Evolutionary conservation across 2,888 invertebrate genomes (phyloP), one percentile per base, ranked within the genome.

Genomic region (Acanthosepion pharaonis): DNA sequence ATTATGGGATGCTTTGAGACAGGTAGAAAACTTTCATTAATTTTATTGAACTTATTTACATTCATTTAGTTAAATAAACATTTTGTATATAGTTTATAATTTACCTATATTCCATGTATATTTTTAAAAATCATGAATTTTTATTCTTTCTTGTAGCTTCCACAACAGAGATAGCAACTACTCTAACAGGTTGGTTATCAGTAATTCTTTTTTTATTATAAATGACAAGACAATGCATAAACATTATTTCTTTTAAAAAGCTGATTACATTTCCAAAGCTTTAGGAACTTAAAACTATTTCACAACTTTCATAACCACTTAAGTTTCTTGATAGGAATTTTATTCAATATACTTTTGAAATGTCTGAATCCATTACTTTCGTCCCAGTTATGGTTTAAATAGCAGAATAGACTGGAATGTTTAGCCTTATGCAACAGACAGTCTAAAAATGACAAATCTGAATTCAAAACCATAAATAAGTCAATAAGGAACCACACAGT

Each of bases 1-100:
- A 93, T 93, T 51, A 23, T 15, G 8, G 93, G 93, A 93, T 93
- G 93, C 33, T 93, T 93, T 93, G 51, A 93, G 42, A 25, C 93
- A 93, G 51, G 93, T 93, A 92, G 23, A 59, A 25, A 25, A 23
- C 25, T 3, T 20, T 59, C 59, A 59, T 59, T 59, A 5, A 59
- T 59, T 23, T n/a, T 18, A 33, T 78, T 78, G 8, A 78, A n/a
- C 78, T 78, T 78, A 55, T 55, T 55, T 59, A 59, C 4, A 23
- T 59, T 20, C 59, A 59, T 59, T 59, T 59, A 59, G 23, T 59
- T 59, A 59, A 59, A 23, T 23, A 59, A 59, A 20, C 23, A 23
- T 59, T 59, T 23, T 59, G 23, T 78, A n/a, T 9, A 64, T n/a
- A 78, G 28, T 78, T 78, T 78, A 78, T 28, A 78, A 78, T 78